Percentiles rank a stretch among this genome's conserved stretches.
These are phyloP conservation scores for Scaptomyza pallida DNA, from an alignment of 1,140 invertebrate genomes.

Conservation along the genomic window DNA sequence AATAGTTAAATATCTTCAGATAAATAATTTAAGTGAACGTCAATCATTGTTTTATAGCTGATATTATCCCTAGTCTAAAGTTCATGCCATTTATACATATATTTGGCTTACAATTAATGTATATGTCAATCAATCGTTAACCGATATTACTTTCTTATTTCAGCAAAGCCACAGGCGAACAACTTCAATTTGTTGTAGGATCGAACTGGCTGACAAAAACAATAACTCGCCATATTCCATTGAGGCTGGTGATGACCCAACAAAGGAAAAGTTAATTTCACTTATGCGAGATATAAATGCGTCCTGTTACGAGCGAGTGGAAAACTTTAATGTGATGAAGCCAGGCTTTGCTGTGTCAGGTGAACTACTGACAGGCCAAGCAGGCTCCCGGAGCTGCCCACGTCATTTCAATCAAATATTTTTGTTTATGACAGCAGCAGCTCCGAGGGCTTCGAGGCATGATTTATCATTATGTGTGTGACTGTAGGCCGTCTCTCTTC, in stretches of 20 bases:
- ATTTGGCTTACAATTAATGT: conserved; percentile 29
- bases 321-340: conserved; percentile 55
- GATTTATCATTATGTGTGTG: conserved; percentile 73
- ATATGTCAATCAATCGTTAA: conserved; percentile 12
- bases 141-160: conserved; percentile 24
- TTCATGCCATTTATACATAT: no score
- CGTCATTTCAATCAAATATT: conserved; percentile 71
- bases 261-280: conserved; percentile 53
- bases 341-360: conserved; percentile 32
- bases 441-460: conserved; percentile 29
- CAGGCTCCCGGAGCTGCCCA: conserved; percentile 22
- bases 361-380: conserved; percentile 36
- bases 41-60: no score
- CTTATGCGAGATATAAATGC: conserved; percentile 55
- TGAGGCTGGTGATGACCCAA: conserved; percentile 12
- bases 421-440: conserved; percentile 66
- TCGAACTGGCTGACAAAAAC: no score
- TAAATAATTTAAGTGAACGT: no score
- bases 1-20: no score
- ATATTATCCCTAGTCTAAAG: no score
- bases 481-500: not conserved
- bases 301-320: conserved; percentile 16
- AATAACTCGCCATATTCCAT: no score
- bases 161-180: conserved; percentile 4
- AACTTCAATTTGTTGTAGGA: conserved; percentile 6